Evolutionary conservation across 2,113 vertebrate genomes (phyloP).

Genomic region (Fulica atra): DNA sequence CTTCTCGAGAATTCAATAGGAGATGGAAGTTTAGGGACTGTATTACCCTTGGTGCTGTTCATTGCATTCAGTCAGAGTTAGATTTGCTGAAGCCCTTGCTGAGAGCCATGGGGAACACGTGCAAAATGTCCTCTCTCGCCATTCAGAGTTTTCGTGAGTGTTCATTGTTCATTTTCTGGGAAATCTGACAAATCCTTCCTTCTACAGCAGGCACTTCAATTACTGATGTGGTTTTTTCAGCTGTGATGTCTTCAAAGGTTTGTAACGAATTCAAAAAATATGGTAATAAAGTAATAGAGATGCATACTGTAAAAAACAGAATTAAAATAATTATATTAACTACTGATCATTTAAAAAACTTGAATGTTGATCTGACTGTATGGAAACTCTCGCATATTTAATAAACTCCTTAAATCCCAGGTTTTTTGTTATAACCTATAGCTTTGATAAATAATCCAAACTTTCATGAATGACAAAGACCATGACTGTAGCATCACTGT

Average conservation of each 20-base stretch:
- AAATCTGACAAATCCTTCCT: constrained; percentile 58
- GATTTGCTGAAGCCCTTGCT: neutral
- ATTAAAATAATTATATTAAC: neutral
- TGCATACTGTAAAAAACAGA: neutral
- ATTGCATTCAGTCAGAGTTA: neutral
- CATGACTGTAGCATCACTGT: neutral
- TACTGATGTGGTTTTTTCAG: neutral
- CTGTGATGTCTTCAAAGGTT: constrained; percentile 44
- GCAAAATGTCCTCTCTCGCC: neutral
- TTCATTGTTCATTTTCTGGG: constrained; percentile 44
- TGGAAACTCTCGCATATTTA: neutral
- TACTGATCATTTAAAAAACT: neutral
- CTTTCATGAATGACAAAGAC: neutral
- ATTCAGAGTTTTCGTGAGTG: constrained; percentile 2
- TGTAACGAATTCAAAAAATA: neutral
- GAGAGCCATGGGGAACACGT: neutral
- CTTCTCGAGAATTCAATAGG: too few species aligned
- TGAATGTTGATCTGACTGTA: neutral
- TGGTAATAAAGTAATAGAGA: neutral
- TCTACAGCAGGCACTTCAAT: constrained; percentile 23
- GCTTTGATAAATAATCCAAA: neutral
- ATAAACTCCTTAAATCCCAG: neutral
- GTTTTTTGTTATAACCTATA: neutral
- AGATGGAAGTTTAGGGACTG: neutral
- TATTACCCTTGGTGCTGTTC: neutral